These are phyloP conservation scores for Brachionus angularis DNA, from an alignment of 1,140 invertebrate species.

Conservation along the genomic window DNA sequence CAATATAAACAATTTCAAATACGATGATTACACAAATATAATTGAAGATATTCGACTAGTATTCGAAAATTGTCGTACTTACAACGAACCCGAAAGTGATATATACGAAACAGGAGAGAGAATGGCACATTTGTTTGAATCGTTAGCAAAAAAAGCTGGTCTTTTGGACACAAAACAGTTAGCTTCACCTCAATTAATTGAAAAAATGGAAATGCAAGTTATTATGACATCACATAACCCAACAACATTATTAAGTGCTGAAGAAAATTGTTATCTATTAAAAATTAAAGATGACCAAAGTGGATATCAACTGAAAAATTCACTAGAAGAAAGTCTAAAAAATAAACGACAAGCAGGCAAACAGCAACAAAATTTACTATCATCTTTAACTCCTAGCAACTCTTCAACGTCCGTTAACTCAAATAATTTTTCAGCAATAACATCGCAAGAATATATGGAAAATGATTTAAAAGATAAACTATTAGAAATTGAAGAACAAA, in stretches of 20 bases:
- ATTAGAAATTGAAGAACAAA: constrained; percentile 81
- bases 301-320: too few relatives aligned
- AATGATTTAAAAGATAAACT: constrained; percentile 63
- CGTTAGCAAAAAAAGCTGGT: constrained; percentile 65
- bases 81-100: constrained; percentile 65
- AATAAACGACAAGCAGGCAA: too few relatives aligned
- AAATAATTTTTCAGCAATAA: neutral
- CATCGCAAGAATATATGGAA: constrained; percentile 23
- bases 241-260: too few relatives aligned
- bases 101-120: constrained; percentile 69
- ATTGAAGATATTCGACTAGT: constrained; percentile 74
- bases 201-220: too few relatives aligned
- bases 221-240: too few relatives aligned
- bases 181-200: too few relatives aligned
- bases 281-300: too few relatives aligned
- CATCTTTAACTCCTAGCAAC: too few relatives aligned
- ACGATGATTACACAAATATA: constrained; percentile 70
- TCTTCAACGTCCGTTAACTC: constrained; percentile 3
- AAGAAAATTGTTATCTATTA: too few relatives aligned
- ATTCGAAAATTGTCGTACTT: constrained; percentile 82
- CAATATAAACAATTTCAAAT: constrained; percentile 74
- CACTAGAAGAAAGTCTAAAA: too few relatives aligned
- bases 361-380: too few relatives aligned
- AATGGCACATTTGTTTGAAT: constrained; percentile 70
- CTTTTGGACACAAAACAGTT: constrained; percentile 44